phyloP scores from a whole-genome alignment of 2,888 invertebrate species.

The Andrena dorsata region DNA sequence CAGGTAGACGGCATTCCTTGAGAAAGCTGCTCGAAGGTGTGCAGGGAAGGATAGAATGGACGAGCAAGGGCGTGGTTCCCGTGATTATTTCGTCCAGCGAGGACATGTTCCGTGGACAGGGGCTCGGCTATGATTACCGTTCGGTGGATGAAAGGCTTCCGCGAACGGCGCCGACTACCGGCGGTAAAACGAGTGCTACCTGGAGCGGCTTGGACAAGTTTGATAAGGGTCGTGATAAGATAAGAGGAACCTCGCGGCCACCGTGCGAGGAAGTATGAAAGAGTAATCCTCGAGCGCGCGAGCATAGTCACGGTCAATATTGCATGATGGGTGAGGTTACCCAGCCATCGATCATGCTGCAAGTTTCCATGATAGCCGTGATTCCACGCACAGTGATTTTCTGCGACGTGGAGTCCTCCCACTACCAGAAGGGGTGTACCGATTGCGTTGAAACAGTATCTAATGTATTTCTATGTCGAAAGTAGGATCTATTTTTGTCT shows the following conservation, averaged over 20 bases:
- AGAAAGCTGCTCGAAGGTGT: slow-evolving; percentile 5
- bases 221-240: slow-evolving; percentile 35
- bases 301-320: background rate
- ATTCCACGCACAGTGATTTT: background rate
- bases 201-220: slow-evolving; percentile 16
- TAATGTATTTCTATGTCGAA: background rate
- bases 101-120: slow-evolving; percentile 14
- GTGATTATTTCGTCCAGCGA: slow-evolving; percentile 34
- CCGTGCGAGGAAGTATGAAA: background rate
- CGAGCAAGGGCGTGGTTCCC: slow-evolving; percentile 46
- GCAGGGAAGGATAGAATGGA: background rate
- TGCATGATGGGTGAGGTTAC: background rate
- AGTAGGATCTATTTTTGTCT: background rate
- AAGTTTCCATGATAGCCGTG: background rate
- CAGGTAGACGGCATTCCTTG: slow-evolving; percentile 50
- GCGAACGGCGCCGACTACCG: slow-evolving; percentile 35
- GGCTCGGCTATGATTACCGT: slow-evolving; percentile 31
- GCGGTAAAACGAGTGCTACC: background rate
- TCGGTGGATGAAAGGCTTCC: slow-evolving; percentile 13
- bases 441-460: background rate
- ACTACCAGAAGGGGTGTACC: background rate
- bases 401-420: background rate
- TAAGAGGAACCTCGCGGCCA: background rate
- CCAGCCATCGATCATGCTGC: slow-evolving; percentile 22
- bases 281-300: slow-evolving; percentile 3